Conservation (phyloP, 2,113 vertebrate species). For the Prionailurus viverrinus region DNA sequence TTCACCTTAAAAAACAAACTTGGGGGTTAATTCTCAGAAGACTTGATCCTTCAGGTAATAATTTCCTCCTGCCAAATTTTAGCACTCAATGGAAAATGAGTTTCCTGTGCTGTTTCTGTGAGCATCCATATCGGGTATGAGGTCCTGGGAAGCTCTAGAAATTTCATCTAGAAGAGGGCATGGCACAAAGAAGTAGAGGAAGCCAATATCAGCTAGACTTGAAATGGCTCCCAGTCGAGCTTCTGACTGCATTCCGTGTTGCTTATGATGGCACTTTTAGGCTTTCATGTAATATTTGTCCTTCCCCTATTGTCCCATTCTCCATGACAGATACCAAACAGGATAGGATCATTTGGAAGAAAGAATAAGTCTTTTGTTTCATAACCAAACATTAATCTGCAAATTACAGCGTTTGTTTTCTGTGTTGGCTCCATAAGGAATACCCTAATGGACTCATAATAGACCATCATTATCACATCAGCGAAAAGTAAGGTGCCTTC, state of each 20-base stretch:
- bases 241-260: neutral
- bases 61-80: neutral
- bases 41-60: neutral
- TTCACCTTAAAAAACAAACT: neutral
- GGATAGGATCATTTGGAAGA: constrained; percentile 29
- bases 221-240: constrained; percentile 19
- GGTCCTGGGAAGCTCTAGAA: neutral
- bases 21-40: neutral
- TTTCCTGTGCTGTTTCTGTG: neutral
- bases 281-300: neutral
- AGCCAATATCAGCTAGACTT: neutral
- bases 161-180: constrained; percentile 13
- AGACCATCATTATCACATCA: constrained; percentile 62
- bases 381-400: constrained; percentile 65
- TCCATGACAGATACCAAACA: constrained; percentile 57
- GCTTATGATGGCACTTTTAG: neutral
- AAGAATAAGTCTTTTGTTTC: constrained; percentile 61
- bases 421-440: constrained; percentile 67
- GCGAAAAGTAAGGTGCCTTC: constrained; percentile 59
- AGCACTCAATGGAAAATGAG: neutral
- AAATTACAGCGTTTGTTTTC: constrained; percentile 63
- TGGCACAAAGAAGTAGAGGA: neutral
- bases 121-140: neutral
- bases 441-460: constrained; percentile 68
- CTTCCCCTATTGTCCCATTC: constrained; percentile 69